Conservation (phyloP, 1,140 invertebrate species). For the Chelonus insularis region DNA sequence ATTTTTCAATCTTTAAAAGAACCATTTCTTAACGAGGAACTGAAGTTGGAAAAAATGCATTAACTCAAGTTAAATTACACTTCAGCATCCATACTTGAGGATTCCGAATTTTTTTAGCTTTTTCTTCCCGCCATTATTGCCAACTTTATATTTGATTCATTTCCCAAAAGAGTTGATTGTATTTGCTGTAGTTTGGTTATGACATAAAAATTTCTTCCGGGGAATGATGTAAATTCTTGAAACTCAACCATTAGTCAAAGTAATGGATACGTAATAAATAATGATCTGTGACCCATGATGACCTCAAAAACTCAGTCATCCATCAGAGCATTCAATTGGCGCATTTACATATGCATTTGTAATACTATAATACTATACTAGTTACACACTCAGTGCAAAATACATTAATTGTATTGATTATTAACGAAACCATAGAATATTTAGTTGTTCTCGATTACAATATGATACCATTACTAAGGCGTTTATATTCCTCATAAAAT, state of each 20-base stretch:
- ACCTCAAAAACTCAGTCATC: not conserved
- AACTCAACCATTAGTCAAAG: slow-evolving; percentile 1
- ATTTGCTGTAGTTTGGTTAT: not conserved
- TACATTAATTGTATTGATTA: slow-evolving; percentile 20
- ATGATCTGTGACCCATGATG: slow-evolving; percentile 14
- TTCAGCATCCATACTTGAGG: too few species aligned
- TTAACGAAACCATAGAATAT: slow-evolving; percentile 5
- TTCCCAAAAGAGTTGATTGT: not conserved
- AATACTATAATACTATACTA: slow-evolving; percentile 9
- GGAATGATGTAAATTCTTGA: not conserved
- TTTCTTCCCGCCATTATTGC: not conserved
- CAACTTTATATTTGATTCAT: not conserved
- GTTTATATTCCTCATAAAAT: not conserved
- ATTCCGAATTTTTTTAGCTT: not conserved
- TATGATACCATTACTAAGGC: not conserved
- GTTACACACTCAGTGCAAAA: not conserved
- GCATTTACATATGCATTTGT: slow-evolving; percentile 21
- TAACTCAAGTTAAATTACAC: not conserved
- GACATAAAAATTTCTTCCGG: not conserved
- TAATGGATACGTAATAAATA: slow-evolving; percentile 16
- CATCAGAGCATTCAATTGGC: slow-evolving; percentile 9
- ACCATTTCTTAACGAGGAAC: too few species aligned
- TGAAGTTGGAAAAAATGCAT: not conserved
- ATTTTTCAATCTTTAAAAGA: not conserved
- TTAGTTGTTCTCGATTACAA: not conserved